Evolutionary conservation across 2,888 invertebrate genomes (phyloP).

Genomic region (Nebria brevicollis): DNA sequence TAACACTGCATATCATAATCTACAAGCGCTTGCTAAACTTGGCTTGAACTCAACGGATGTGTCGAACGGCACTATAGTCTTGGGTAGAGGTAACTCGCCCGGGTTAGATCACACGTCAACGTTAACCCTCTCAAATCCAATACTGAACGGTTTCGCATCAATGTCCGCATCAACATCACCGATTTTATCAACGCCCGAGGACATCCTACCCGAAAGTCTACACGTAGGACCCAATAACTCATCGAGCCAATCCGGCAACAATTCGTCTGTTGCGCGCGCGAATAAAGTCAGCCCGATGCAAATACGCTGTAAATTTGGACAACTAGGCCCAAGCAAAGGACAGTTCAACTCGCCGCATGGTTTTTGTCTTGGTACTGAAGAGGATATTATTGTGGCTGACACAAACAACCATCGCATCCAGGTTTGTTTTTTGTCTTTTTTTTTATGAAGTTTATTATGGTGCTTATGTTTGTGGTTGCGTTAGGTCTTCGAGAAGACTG

Average conservation of each 20-base stretch:
- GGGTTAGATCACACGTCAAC: slow-evolving; percentile 65
- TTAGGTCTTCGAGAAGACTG: slow-evolving; percentile 93
- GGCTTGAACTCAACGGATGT: slow-evolving; percentile 70
- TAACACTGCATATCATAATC: slow-evolving; percentile 85
- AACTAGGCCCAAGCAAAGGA: slow-evolving; percentile 89
- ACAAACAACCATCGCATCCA: slow-evolving; percentile 97
- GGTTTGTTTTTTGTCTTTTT: slow-evolving; percentile 61
- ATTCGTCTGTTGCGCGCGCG: slow-evolving; percentile 65
- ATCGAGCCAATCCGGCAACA: slow-evolving; percentile 60
- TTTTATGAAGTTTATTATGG: not conserved
- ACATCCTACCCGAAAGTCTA: slow-evolving; percentile 64
- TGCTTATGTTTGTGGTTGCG: slow-evolving; percentile 27
- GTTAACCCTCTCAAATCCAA: slow-evolving; percentile 56
- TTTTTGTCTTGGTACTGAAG: slow-evolving; percentile 93
- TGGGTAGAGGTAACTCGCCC: slow-evolving; percentile 71
- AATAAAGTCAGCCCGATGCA: slow-evolving; percentile 87
- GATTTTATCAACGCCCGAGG: slow-evolving; percentile 65
- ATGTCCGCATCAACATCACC: slow-evolving; percentile 73
- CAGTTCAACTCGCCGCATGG: slow-evolving; percentile 98
- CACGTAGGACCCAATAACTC: slow-evolving; percentile 65
- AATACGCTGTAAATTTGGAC: slow-evolving; percentile 92
- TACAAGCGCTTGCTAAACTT: slow-evolving; percentile 89
- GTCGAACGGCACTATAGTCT: slow-evolving; percentile 63
- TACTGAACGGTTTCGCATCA: slow-evolving; percentile 69
- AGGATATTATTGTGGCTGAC: slow-evolving; percentile 96